Evolutionary conservation across 2,888 invertebrate species (phyloP), one percentile per base, ranked within the genome.

Genomic region (Andrena trimmerana): DNA sequence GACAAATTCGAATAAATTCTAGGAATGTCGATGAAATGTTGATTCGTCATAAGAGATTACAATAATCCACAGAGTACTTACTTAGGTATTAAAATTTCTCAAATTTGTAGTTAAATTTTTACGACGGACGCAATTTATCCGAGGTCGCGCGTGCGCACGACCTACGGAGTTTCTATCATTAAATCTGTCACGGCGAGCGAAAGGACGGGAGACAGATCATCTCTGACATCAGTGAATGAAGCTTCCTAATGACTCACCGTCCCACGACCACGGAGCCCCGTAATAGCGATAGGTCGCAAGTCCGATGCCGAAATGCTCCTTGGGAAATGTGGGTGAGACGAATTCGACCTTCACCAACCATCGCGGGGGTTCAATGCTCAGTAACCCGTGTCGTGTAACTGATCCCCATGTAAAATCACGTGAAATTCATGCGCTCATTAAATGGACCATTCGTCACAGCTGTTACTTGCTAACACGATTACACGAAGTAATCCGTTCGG

Each of bases 251-350:
- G 72, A 77, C 62, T 66, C 86, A 78, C 71, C 74, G 16, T 84
- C 84, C 83, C 84, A 86, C 86, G 84, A 27, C 31, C 48, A 8
- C 65, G 57, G 36, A 20, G 42, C 27, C 54, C 42, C 71, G 66
- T 66, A 66, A 57, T 68, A 78, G 72, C 48, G 54, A 71, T 62
- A 59, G 88, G 85, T 80, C 83, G 57, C 62, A 71, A 83, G 79
- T 78, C 76, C 75, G 66, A 76, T 69, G 63, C 76, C 70, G 67
- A 80, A 85, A 80, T 72, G 65, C 78, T 75, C 79, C 54, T 81
- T 67, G 69, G 13, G 33, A 81, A 48, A 65, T 29, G 65, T 67
- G 73, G 50, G 66, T 63, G 77, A 67, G 29, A 68, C 67, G 63
- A 83, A 33, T 73, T 50, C 50, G 54, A 77, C 81, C 83, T 83